Evolutionary conservation across 2,797 vertebrate species (phyloP), one percentile per base, ranked within the genome.

Genomic region (Pterois miles): DNA sequence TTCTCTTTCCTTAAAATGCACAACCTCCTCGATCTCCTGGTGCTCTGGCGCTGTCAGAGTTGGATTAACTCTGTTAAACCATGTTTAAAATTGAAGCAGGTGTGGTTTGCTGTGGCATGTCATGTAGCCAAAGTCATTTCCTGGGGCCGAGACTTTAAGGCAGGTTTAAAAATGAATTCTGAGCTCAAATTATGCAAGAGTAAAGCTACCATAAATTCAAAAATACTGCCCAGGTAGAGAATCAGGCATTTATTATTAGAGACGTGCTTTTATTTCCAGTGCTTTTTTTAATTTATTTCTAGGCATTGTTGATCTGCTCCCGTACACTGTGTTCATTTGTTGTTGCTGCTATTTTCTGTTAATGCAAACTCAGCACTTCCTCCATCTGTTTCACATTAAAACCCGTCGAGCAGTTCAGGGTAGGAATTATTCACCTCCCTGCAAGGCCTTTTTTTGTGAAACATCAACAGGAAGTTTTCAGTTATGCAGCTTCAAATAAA

Each of bases 341-440:
- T 81, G 63, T 52, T 80, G 63, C 73, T 69, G 66, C 59, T 36
- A 65, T 82, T 76, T 73, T 62, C 23, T 59, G 54, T 78, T 80
- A 70, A 76, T 40, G 80, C 56, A 84, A 76, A 72, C 22, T 59
- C 80, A 81, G 79, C 81, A 66, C 60, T 70, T 76, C 40, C 18
- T 68, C 76, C 86, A 81, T 87, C 79, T 82, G 85, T 78, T 84
- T 69, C 71, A 71, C 27, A 84, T 71, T 68, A 86, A 80, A 74
- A 46, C 64, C 71, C 69, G 74, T 50, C 16, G 20, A 63, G 78
- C 43, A 76, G 77, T 70, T 85, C 16, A 72, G 48, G 31, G 20
- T 27, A 27, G 22, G 18, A 58, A 36, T 64, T 33, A 23, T 40
- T 40, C 56, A 36, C 8, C 25, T 53, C 9, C 23, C 12, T 22